Evolutionary conservation across 2,113 vertebrate genomes (phyloP), one percentile per base, ranked within the genome.

Genomic region (Megaceryle maxima): DNA sequence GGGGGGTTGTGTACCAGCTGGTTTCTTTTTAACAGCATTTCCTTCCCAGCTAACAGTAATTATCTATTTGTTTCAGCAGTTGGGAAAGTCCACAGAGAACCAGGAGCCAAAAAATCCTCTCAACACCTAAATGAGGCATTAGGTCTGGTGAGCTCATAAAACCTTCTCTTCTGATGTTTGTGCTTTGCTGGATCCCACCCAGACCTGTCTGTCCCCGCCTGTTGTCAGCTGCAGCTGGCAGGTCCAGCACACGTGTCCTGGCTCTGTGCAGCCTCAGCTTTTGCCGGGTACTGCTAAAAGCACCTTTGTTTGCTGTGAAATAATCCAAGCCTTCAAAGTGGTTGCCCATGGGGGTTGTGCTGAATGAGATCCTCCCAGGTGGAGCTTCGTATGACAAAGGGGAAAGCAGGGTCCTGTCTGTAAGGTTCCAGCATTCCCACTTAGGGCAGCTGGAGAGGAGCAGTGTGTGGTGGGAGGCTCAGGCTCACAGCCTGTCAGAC

Each of bases 101-200:
- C 67, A n/a, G 88, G 72, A 95, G 55, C 88, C 80, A 31, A 26
- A 44, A 37, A 21, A 90, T 43, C 88, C 43, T 93, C 94, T 84
- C 85, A 44, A 10, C 70, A 57, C 70, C 78, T 92, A 64, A 92
- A 96, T 92, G 88, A 92, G 35, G 78, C 78, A 24, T 73, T 92
- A 46, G 66, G 25, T 67, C 86, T 81, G 96, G 92, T 97, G 86
- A 96, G 94, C 39, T 92, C 1, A 1, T 46, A 18, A 22, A 26
- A 10, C 9, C 74, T 80, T 77, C 59, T 88, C 28, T 57, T 56
- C 20, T 2, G 3, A 5, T 15, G 3, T 8, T 2, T 17, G 75
- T 3, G 6, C 41, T 92, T 39, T 83, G 74, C 76, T 41, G 81
- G 62, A 33, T 89, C 29, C 60, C 46, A 12, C 6, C 29, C 86